Evolutionary conservation across 2,888 invertebrate species (phyloP).

Genomic region (Hirtodrosophila confusa): DNA sequence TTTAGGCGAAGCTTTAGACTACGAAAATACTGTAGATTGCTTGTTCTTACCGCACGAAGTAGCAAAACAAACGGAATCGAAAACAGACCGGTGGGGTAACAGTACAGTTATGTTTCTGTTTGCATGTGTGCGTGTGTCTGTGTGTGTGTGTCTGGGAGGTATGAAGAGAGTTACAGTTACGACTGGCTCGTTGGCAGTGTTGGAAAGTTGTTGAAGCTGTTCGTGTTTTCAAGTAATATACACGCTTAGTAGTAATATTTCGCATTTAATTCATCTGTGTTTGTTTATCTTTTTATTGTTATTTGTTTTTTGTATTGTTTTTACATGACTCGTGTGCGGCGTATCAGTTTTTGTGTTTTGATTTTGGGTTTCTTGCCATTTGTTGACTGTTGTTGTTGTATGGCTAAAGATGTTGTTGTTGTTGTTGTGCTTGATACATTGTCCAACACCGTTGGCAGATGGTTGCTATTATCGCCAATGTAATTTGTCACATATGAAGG

Average conservation of each 20-base stretch:
- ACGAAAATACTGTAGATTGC: slow-evolving; percentile 36
- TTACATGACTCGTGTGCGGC: slow-evolving; percentile 81
- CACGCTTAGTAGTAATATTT: slow-evolving; percentile 36
- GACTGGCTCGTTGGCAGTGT: slow-evolving; percentile 50
- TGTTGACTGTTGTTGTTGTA: slow-evolving; percentile 43
- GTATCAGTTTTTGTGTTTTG: slow-evolving; percentile 82
- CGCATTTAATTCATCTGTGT: slow-evolving; percentile 26
- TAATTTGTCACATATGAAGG: slow-evolving; percentile 85
- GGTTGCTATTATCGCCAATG: slow-evolving; percentile 83
- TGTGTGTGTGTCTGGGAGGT: slow-evolving; percentile 13
- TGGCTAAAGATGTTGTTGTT: slow-evolving; percentile 29
- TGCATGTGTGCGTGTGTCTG: slow-evolving; percentile 32
- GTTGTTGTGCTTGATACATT: slow-evolving; percentile 54
- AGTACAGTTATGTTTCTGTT: slow-evolving; percentile 46
- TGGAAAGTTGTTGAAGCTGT: slow-evolving; percentile 44
- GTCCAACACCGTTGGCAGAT: slow-evolving; percentile 76
- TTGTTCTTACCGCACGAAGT: slow-evolving; percentile 70
- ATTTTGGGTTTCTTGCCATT: slow-evolving; percentile 76
- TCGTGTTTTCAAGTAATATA: slow-evolving; percentile 9
- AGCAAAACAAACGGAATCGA: slow-evolving; percentile 53
- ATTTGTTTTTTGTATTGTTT: slow-evolving; percentile 14
- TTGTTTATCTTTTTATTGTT: slow-evolving; percentile 16
- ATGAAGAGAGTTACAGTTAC: slow-evolving; percentile 24
- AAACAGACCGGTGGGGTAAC: slow-evolving; percentile 29
- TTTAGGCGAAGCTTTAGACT: slow-evolving; percentile 66